Percentiles rank a stretch among this genome's conserved stretches.
These are phyloP conservation scores for Lithobates pipiens DNA, from an alignment of 2,797 vertebrate genomes.

Conservation along the genomic window DNA sequence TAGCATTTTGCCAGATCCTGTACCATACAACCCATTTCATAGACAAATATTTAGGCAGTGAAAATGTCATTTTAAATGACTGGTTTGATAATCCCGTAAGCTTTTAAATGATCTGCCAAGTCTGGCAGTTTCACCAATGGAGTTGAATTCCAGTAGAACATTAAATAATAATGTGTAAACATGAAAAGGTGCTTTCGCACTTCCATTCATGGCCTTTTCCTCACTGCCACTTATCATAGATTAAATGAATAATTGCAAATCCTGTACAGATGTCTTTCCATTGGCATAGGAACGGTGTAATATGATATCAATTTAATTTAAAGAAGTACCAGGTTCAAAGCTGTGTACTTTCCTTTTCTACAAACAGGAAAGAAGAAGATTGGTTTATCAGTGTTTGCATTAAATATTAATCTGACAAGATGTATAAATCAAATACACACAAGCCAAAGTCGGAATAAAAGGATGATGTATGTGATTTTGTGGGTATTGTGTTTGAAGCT, in stretches of 20 bases:
- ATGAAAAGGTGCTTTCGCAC: conserved; percentile 63
- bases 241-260: conserved; percentile 53
- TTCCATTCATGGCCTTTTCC: conserved; percentile 42
- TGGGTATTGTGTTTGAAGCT: not conserved
- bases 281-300: conserved; percentile 35
- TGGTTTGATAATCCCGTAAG: conserved; percentile 80
- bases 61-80: conserved; percentile 81
- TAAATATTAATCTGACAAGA: not conserved
- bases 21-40: conserved; percentile 77
- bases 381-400: not conserved
- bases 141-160: conserved; percentile 71
- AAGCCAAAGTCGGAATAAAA: not conserved
- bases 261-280: conserved; percentile 47
- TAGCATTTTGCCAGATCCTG: conserved; percentile 75
- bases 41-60: conserved; percentile 82
- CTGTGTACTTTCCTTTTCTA: conserved; percentile 22
- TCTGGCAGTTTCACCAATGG: conserved; percentile 70
- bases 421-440: not conserved
- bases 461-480: not conserved
- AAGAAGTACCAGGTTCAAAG: conserved; percentile 1
- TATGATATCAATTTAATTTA: conserved; percentile 43
- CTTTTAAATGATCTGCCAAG: conserved; percentile 81
- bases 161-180: conserved; percentile 70
- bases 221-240: conserved; percentile 45
- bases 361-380: conserved; percentile 8